Percentiles rank a stretch among this genome's conserved stretches.
phyloP scores from a whole-genome alignment of 2,888 invertebrate genomes.

The Orthonevra nobilis region DNA sequence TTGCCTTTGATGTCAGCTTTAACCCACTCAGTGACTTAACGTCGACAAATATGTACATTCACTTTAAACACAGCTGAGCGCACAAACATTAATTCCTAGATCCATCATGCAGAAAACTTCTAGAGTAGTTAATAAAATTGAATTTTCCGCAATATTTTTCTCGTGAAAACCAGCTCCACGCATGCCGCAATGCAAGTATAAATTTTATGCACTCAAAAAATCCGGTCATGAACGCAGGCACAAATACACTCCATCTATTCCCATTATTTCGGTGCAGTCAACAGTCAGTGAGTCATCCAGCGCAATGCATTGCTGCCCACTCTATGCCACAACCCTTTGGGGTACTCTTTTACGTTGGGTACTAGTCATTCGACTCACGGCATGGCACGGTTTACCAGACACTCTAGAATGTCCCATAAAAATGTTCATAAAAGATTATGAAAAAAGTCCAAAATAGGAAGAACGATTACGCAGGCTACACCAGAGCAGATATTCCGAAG shows the following conservation, averaged over 20 bases:
- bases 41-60: no score
- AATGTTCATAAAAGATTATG: constrained; percentile 4
- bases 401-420: constrained; percentile 30
- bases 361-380: constrained; percentile 41
- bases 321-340: constrained; percentile 53
- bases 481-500: constrained; percentile 45
- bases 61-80: neutral
- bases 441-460: no score
- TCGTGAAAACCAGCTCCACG: constrained; percentile 35
- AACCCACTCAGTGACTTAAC: no score
- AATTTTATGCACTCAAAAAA: constrained; percentile 54
- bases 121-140: constrained; percentile 26
- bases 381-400: constrained; percentile 37
- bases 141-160: constrained; percentile 42
- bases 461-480: neutral
- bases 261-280: constrained; percentile 23
- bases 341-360: constrained; percentile 14
- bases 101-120: constrained; percentile 20
- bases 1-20: no score
- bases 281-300: constrained; percentile 48
- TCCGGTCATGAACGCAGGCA: constrained; percentile 56
- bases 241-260: constrained; percentile 12
- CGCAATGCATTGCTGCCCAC: constrained; percentile 48
- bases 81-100: constrained; percentile 12
- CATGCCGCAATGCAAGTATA: constrained; percentile 52